A percentile compares a stretch with the other conserved stretches of the same genome.
Conservation (phyloP, 23 tunicate species). For the Phallusia fumigata region DNA sequence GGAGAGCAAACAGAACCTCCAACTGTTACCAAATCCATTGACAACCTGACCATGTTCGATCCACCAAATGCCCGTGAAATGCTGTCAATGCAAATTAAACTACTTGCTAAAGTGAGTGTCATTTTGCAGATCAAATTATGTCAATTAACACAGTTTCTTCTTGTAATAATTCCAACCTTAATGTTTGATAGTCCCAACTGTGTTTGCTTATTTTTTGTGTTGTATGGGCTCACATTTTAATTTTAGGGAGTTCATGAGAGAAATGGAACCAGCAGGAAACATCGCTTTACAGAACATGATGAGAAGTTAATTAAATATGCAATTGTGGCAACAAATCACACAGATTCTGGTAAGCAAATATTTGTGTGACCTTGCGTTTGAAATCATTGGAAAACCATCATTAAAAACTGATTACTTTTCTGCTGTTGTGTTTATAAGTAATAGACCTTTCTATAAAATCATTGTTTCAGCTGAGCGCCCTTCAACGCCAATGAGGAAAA, state of each 20-base stretch:
- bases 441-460: too few relatives aligned
- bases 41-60: constrained; percentile 35
- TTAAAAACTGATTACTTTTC: too few relatives aligned
- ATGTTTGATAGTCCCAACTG: too few relatives aligned
- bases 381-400: too few relatives aligned
- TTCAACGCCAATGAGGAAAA: constrained; percentile 39
- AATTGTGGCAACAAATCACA: background rate
- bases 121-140: too few relatives aligned
- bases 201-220: too few relatives aligned
- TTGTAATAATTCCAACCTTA: too few relatives aligned
- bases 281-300: background rate
- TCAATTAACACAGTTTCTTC: too few relatives aligned
- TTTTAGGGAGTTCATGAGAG: constrained; percentile 5
- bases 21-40: constrained; percentile 33
- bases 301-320: constrained; percentile 1
- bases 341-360: background rate
- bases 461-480: constrained; percentile 23
- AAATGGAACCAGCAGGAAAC: background rate
- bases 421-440: too few relatives aligned
- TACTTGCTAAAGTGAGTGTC: constrained; percentile 49
- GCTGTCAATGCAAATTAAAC: constrained; percentile 60
- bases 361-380: too few relatives aligned
- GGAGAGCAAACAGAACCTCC: constrained; percentile 54
- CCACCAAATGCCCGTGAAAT: constrained; percentile 75
- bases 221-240: background rate